A percentile compares a stretch with the other conserved stretches of the same genome.
These are phyloP conservation scores for Exephanes ischioxanthus DNA, from an alignment of 2,888 invertebrate species.

Conservation along the genomic window DNA sequence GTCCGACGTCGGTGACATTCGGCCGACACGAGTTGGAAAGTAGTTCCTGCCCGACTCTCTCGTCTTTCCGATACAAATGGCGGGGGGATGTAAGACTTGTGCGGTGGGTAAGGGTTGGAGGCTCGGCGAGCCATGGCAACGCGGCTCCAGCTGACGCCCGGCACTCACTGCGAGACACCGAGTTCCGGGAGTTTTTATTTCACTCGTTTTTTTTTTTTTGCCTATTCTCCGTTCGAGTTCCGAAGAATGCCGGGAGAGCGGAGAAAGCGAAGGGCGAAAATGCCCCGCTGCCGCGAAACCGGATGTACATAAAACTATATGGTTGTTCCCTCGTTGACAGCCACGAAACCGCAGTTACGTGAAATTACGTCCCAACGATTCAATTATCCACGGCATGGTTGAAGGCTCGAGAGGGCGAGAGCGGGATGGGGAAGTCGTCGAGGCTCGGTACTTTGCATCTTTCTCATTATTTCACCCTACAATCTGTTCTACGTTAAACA, in stretches of 20 bases:
- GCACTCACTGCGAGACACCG: not conserved
- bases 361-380: constrained; percentile 13
- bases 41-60: constrained; percentile 48
- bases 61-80: constrained; percentile 58
- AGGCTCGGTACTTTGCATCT: not conserved
- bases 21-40: constrained; percentile 66
- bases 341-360: not conserved
- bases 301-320: not conserved
- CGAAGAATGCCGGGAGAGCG: not conserved
- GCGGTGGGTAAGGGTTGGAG: constrained; percentile 54
- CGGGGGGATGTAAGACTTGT: not conserved
- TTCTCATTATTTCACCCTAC: constrained; percentile 13
- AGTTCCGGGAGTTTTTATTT: not conserved
- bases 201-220: not conserved
- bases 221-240: not conserved
- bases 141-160: constrained; percentile 23
- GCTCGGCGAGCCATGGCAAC: constrained; percentile 25
- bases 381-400: constrained; percentile 5
- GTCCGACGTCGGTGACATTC: constrained; percentile 59
- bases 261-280: not conserved
- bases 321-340: not conserved
- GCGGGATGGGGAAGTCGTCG: not conserved
- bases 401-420: not conserved
- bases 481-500: constrained; percentile 13
- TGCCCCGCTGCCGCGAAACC: not conserved